Evolutionary conservation across 2,888 invertebrate species (phyloP).

Genomic region (Oligia strigilis): DNA sequence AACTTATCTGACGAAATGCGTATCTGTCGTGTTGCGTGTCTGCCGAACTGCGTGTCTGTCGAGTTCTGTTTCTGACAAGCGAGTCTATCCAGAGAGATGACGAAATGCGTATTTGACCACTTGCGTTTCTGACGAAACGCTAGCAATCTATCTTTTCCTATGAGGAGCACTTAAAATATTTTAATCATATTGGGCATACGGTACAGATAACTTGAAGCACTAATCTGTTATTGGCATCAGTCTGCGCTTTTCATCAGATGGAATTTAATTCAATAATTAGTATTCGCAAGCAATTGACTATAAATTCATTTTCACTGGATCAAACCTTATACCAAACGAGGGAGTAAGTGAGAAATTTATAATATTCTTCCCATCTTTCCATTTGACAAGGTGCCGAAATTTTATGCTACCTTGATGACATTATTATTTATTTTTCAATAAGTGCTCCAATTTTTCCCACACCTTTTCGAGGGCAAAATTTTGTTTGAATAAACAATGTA

Average conservation of each 20-base stretch:
- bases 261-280: neutral
- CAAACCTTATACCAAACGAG: neutral
- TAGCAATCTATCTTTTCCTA: no score
- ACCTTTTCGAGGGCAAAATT: neutral
- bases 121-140: no score
- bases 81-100: no score
- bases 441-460: neutral
- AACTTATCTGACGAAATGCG: no score
- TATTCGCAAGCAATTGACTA: neutral
- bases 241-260: neutral
- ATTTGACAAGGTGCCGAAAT: neutral
- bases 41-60: no score
- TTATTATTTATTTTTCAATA: neutral
- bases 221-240: neutral
- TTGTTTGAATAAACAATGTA: conserved; percentile 1
- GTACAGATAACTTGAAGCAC: neutral
- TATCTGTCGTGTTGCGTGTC: no score
- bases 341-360: neutral
- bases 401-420: neutral
- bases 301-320: no score
- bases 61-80: no score
- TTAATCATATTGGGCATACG: neutral
- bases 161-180: neutral
- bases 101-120: no score
- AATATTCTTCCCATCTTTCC: no score